Evolutionary conservation across 2,888 invertebrate species (phyloP), one percentile per base, ranked within the genome.

Genomic region (Drosophila macrospina): DNA sequence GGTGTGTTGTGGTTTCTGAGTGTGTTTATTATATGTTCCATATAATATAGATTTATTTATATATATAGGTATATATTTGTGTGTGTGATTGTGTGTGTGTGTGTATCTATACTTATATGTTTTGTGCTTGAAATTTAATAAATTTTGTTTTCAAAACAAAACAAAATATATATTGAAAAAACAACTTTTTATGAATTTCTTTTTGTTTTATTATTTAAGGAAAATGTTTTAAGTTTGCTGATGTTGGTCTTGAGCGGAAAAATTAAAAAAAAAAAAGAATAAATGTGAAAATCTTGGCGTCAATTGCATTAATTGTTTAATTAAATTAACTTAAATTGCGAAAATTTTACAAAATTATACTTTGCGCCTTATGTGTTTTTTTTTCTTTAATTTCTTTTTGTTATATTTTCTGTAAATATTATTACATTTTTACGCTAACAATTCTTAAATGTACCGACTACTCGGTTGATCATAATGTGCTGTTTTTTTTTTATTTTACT

Each of bases 311-410:
- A 75, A 67, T 71, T 84, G 63, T 74, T 78, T 62, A 47, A 64
- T 65, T 55, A 11, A 20, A 20, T 60, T 65, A 86, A 89, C 78
- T 75, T 76, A 80, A 87, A 78, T 82, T 84, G 69, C 79, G 75
- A 81, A 86, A 85, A 74, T 89, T 89, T 70, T 90, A 84, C 86
- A 90, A 86, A 89, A 87, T 76, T 52, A 84, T 86, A 86, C 56
- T 73, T 83, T 78, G 77, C 74, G 74, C 71, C 78, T 55, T 55
- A 44, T 69, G 65, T 51, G 60, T 57, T 42, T 16, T 37, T 45
- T 55, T 30, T 39, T 50, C 28, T 42, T 24, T 59, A 20, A 48
- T 60, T 45, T 42, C 39, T 39, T 68, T 62, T 32, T 59, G 16
- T 60, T 7, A 20, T 34, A 10, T 63, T 57, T 72, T 52, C 52